Base-by-base conservation (phyloP, 2,888 invertebrate species). In the Polymixis flavicincta region DNA sequence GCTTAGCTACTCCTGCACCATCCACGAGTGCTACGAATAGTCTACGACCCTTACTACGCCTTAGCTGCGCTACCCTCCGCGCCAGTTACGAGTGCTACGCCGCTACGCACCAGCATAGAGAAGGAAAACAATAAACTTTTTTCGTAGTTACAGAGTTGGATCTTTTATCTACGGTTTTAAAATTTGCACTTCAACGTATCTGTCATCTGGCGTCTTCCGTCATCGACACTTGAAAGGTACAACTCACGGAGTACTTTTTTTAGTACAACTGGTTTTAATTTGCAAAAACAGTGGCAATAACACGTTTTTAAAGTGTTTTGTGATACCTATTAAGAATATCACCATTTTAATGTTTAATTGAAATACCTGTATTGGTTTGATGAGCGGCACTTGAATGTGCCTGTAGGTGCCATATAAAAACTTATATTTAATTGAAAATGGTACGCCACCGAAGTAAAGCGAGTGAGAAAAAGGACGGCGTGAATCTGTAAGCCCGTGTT, bases 401-500 rank as follows among this genome's bases (percentile, higher is more conserved):
- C 22, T 57, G 48, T 37, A 37, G 37, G 37, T 63, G 9, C 48
- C 13, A 13, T 32, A 25, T 9, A 45, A 60, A 48, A 42, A 60
- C 28, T 48, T 45, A 28, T 28, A 45, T 67, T 57, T 64, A n/a
- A 7, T 25, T 64, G 19, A 60, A 68, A 66, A 85, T 83, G 83
- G 67, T 45, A 63, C 66, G 54, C 5, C n/a, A 25, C 17, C 69
- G 11, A 14, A 59, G 57, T 57, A 65, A 70, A 59, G 19, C 45
- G 19, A 64, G 25, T n/a, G 25, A 59, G n/a, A 70, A 57, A 22
- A 45, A 1, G 14, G 32, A 66, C 14, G 60, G 13, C 22, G 19
- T 2, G 25, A 76, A 67, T 74, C 25, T 32, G 85, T 82, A 67
- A 82, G 85, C 73, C 8, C 25, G 54, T 55, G 25, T 68, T 32